These are phyloP conservation scores for Sceloporus undulatus DNA, from an alignment of 2,113 vertebrate genomes.

Conservation along the genomic window DNA sequence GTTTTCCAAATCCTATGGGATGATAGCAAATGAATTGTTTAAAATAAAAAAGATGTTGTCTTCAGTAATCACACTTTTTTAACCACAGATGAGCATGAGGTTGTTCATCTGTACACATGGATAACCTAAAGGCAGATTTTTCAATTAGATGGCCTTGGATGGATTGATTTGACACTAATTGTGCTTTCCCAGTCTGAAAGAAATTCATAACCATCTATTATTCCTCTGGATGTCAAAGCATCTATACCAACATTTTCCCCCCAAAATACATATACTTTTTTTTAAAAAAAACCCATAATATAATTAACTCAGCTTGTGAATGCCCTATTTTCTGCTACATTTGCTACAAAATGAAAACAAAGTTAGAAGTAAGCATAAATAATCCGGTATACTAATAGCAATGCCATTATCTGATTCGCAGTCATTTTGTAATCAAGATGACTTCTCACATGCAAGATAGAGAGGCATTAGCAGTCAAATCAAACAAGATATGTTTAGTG, in stretches of 20 bases:
- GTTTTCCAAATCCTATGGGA: neutral
- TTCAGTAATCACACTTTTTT: neutral
- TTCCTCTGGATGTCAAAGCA: neutral
- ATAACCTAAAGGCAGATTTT: conserved; percentile 9
- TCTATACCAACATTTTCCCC: neutral
- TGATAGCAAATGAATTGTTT: conserved; percentile 9
- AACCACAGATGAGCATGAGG: neutral
- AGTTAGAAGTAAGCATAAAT: neutral
- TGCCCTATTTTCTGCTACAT: neutral
- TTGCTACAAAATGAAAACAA: neutral
- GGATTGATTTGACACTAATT: conserved; percentile 40
- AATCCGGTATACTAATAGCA: neutral
- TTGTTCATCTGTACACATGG: neutral
- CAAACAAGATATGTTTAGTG: too few relatives aligned
- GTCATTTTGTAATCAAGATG: neutral
- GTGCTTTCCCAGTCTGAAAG: conserved; percentile 26
- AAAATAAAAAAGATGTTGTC: conserved; percentile 5
- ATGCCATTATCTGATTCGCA: conserved; percentile 8
- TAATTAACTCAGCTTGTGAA: neutral
- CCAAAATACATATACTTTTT: neutral
- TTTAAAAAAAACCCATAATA: neutral
- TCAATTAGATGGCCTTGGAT: conserved; percentile 36
- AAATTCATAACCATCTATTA: conserved; percentile 31
- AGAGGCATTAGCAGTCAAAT: too few relatives aligned
- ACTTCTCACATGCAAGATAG: too few relatives aligned